Conservation (phyloP, 2,888 invertebrate genomes). For the Congeria kusceri region DNA sequence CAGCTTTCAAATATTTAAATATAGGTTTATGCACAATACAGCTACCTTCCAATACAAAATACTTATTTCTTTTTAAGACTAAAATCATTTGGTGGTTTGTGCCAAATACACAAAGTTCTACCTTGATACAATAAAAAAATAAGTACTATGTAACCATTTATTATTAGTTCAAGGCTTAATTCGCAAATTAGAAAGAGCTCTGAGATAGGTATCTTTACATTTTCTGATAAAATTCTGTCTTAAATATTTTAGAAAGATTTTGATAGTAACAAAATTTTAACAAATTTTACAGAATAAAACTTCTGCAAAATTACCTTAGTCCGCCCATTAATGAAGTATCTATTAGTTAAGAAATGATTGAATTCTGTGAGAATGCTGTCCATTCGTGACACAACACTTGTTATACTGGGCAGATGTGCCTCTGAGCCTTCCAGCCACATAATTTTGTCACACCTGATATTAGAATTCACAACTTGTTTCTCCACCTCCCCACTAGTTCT, state of each 20-base stretch:
- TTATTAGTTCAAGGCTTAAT: no score
- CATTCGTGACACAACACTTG: conserved; percentile 52
- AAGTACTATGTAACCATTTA: no score
- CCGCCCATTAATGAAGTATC: conserved; percentile 93
- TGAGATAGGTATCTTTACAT: not conserved
- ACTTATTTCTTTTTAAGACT: no score
- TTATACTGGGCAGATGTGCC: conserved; percentile 44
- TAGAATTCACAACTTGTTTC: conserved; percentile 53
- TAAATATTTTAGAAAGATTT: not conserved
- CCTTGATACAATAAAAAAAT: no score
- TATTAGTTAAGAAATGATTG: conserved; percentile 84
- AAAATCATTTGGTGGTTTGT: no score
- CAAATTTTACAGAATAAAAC: no score
- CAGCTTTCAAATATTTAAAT: no score
- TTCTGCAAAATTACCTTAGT: conserved; percentile 91
- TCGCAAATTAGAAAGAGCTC: no score
- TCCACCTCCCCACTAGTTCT: conserved; percentile 55
- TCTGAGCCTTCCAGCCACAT: conserved; percentile 92
- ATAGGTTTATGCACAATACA: no score
- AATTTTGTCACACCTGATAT: conserved; percentile 95
- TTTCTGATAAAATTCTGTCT: not conserved
- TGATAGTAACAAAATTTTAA: no score
- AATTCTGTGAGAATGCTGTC: conserved; percentile 55
- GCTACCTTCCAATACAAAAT: no score
- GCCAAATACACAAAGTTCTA: no score